A percentile compares a stretch with the other conserved stretches of the same genome.
These are phyloP conservation scores for Papilio dardanus DNA, from an alignment of 1,140 invertebrate species.

Conservation along the genomic window DNA sequence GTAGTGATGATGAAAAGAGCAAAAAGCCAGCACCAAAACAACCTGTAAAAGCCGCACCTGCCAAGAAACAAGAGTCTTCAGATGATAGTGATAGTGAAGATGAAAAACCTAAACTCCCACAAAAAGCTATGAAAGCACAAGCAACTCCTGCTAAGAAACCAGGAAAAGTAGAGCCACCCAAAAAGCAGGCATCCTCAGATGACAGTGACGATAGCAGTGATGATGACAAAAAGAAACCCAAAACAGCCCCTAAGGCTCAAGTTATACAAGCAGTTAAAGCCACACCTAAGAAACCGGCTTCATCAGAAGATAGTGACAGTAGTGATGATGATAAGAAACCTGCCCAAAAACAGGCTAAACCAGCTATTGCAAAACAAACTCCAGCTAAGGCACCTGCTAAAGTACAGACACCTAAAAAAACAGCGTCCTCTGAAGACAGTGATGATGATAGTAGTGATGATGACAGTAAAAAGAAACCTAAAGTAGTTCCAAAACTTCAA, in stretches of 20 bases:
- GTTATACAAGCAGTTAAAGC: constrained; percentile 34
- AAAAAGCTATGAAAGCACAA: constrained; percentile 45
- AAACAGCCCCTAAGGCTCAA: constrained; percentile 37
- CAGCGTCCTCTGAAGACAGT: constrained; percentile 30
- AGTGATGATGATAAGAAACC: constrained; percentile 53
- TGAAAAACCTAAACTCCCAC: constrained; percentile 43
- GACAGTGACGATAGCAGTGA: constrained; percentile 59
- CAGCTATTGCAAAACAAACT: background rate
- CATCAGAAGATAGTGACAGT: constrained; percentile 62
- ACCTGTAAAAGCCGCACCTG: constrained; percentile 39
- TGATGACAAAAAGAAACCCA: constrained; percentile 43
- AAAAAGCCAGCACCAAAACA: constrained; percentile 42
- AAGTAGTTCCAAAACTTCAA: constrained; percentile 40
- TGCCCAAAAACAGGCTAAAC: constrained; percentile 23
- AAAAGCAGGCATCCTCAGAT: constrained; percentile 54
- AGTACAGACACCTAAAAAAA: constrained; percentile 6
- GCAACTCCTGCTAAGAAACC: constrained; percentile 43
- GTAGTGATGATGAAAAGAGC: constrained; percentile 49
- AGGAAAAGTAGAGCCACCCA: background rate
- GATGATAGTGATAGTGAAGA: constrained; percentile 50
- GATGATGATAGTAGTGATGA: constrained; percentile 33
- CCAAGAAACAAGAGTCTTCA: constrained; percentile 51
- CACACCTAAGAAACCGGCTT: constrained; percentile 48
- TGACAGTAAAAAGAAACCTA: constrained; percentile 21
- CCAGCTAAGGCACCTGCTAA: constrained; percentile 18